Base-by-base conservation (phyloP, 2,113 vertebrate species). In the Collichthys lucidus region DNA sequence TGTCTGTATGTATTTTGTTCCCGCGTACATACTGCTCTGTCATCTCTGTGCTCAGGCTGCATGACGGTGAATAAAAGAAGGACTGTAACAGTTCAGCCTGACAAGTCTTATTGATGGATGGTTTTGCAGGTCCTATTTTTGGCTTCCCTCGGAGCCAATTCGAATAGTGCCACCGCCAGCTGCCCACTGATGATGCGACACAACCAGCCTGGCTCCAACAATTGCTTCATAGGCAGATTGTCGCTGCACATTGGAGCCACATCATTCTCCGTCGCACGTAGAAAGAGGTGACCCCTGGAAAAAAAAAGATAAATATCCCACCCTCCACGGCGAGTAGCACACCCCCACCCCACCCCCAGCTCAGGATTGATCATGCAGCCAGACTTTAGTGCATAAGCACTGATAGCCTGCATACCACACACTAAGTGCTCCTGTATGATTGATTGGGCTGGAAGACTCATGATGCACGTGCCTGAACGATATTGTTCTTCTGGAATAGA, bases 41-140 rank as follows among this genome's bases (percentile, higher is more conserved):
- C 20, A 31, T 79, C 40, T 74, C 62, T 71, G 69, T 3, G 20
- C 16, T 73, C 74, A 72, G 72, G 72, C 80, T 35, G 67, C 64
- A 56, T 64, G 66, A 81, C 77, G 62, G 69, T 24, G 40, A 74
- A 55, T 56, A 24, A 66, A 65, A 74, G 80, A 61, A 62, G 73
- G 70, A 71, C 86, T 77, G 82, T 55, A 68, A 77, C 67, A 64
- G 68, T 82, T 76, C 63, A 29, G 70, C 80, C 77, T 74, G 63
- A 69, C n/a, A 0, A 47, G 77, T 52, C 35, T 70, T 26, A 50
- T 69, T 88, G 88, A 92, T 86, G 85, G 87, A 90, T 91, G 89
- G 87, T 77, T 87, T 75, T 85, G 83, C 85, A 85, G 86, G 68
- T 77, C 66, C 81, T 86, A 86, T 90, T 89, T 88, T 82, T 86